These are phyloP conservation scores for Cherax quadricarinatus DNA, from an alignment of 1,140 invertebrate genomes.

Conservation along the genomic window DNA sequence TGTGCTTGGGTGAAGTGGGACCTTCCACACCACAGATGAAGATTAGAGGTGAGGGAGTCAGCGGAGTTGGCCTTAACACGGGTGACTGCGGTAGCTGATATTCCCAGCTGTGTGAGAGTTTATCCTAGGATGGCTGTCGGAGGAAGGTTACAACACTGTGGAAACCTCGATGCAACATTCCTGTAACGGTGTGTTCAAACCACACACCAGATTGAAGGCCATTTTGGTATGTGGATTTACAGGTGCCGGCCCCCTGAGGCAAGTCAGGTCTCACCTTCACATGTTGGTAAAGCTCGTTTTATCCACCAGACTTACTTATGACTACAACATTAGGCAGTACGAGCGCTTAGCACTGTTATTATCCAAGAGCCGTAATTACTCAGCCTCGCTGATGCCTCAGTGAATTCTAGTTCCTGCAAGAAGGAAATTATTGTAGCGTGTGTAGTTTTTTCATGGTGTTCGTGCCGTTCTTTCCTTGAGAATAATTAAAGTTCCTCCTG, in stretches of 20 bases:
- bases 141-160: neutral
- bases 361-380: neutral
- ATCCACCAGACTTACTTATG: neutral
- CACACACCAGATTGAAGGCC: constrained; percentile 2
- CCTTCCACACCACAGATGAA: too few relatives aligned
- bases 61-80: neutral
- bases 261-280: neutral
- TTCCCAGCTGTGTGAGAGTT: neutral
- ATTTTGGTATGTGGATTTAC: neutral
- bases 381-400: neutral
- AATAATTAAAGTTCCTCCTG: neutral
- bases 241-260: constrained; percentile 8
- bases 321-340: neutral
- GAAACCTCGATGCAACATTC: constrained; percentile 9
- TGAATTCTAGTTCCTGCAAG: neutral
- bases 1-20: too few relatives aligned
- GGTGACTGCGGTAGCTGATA: neutral
- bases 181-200: constrained; percentile 4
- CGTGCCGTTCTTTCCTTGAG: neutral
- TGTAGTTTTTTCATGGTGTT: neutral
- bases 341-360: neutral
- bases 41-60: neutral
- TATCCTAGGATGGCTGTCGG: neutral
- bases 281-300: neutral
- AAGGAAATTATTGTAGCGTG: constrained; percentile 7